Evolutionary conservation across 1,140 invertebrate genomes (phyloP).

Genomic region (Camponotus pennsylvanicus): DNA sequence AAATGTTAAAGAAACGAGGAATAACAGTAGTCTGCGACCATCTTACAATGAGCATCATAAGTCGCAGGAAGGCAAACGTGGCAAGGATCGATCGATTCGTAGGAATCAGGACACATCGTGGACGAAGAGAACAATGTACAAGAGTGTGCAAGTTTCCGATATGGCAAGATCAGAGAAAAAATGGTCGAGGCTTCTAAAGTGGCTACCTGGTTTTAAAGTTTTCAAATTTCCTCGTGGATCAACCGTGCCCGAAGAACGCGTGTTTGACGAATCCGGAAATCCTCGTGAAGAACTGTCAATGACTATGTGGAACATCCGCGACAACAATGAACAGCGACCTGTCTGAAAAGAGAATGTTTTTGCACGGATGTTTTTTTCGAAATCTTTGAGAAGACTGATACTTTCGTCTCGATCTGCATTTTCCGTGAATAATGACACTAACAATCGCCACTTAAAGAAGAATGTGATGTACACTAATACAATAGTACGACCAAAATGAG

Average conservation of each 20-base stretch:
- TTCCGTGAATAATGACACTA: background rate
- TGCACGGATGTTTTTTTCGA: background rate
- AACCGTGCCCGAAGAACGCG: conserved; percentile 56
- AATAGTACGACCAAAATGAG: background rate
- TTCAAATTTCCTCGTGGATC: conserved; percentile 67
- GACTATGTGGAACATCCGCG: conserved; percentile 79
- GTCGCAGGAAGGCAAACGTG: background rate
- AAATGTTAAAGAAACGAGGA: background rate
- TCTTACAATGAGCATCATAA: conserved; percentile 10
- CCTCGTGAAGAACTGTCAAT: conserved; percentile 79
- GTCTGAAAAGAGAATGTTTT: conserved; percentile 71
- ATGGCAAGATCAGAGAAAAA: conserved; percentile 71
- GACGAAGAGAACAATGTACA: background rate
- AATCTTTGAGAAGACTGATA: conserved; percentile 33
- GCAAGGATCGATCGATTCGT: conserved; percentile 12
- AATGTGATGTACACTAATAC: background rate
- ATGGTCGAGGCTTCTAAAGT: conserved; percentile 82
- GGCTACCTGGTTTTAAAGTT: conserved; percentile 78
- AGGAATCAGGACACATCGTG: background rate
- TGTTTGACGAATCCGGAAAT: conserved; percentile 62
- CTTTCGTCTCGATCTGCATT: background rate
- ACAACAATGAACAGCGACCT: conserved; percentile 76
- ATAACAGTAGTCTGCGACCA: background rate
- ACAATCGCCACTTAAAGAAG: background rate
- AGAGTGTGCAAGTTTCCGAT: conserved; percentile 30